Evolutionary conservation across 1,140 invertebrate species (phyloP).

Genomic region (Cotesia typhae): DNA sequence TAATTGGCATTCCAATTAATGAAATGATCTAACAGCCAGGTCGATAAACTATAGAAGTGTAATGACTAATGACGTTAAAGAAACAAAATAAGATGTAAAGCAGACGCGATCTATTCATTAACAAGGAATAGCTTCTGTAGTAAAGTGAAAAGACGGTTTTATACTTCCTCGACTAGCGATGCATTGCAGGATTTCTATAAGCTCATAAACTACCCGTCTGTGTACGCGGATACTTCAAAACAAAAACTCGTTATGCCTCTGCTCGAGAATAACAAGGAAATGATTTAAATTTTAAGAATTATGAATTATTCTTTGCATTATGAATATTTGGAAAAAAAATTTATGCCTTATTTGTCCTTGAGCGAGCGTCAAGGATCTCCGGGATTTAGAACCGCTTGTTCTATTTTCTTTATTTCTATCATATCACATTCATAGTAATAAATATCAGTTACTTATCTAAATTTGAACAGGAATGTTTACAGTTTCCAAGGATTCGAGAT

Average conservation of each 20-base stretch:
- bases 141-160: neutral
- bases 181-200: neutral
- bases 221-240: neutral
- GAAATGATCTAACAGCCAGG: neutral
- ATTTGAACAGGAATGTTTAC: neutral
- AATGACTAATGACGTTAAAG: too few species aligned
- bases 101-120: neutral
- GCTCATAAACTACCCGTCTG: neutral
- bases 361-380: neutral
- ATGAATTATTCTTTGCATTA: neutral
- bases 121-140: conserved; percentile 20
- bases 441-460: neutral
- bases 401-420: neutral
- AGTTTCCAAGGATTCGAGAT: neutral
- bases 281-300: too few species aligned
- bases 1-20: too few species aligned
- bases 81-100: neutral
- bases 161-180: conserved; percentile 3
- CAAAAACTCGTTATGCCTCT: conserved; percentile 15
- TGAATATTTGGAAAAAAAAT: conserved; percentile 2
- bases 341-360: conserved; percentile 6
- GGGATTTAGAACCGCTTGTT: conserved; percentile 6
- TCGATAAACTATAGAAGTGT: neutral
- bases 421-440: neutral
- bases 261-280: neutral